Percentiles rank a stretch among this genome's conserved stretches.
Conservation (phyloP, 1,140 invertebrate genomes). For the Pseudomyrmex gracilis region DNA sequence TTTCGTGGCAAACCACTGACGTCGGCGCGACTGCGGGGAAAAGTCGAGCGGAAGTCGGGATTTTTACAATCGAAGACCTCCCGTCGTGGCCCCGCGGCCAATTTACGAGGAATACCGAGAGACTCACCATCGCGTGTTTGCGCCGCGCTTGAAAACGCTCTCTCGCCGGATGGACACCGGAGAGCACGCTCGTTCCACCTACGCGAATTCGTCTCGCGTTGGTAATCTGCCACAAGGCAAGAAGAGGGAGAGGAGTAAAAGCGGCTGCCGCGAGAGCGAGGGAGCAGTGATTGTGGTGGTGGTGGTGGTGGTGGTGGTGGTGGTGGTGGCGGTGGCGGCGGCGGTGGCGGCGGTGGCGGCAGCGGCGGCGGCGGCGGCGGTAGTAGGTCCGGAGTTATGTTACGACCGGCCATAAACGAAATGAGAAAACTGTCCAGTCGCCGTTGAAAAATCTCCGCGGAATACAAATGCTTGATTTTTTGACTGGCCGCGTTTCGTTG, state of each 20-base stretch:
- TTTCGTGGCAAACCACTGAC: neutral
- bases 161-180: slow-evolving; percentile 30
- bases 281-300: slow-evolving; percentile 8
- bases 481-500: slow-evolving; percentile 63
- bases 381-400: slow-evolving; percentile 78
- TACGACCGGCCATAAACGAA: slow-evolving; percentile 83
- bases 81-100: slow-evolving; percentile 20
- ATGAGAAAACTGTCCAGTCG: slow-evolving; percentile 82
- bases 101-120: slow-evolving; percentile 44
- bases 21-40: slow-evolving; percentile 23
- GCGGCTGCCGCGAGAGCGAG: slow-evolving; percentile 22
- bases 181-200: slow-evolving; percentile 60
- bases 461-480: slow-evolving; percentile 84
- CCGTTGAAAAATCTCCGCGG: slow-evolving; percentile 82
- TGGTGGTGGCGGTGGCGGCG: too few relatives aligned
- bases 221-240: slow-evolving; percentile 43
- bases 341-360: slow-evolving; percentile 49
- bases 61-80: slow-evolving; percentile 56
- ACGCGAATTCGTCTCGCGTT: slow-evolving; percentile 63
- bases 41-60: slow-evolving; percentile 49
- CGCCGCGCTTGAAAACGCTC: slow-evolving; percentile 41
- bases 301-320: slow-evolving; percentile 43
- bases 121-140: slow-evolving; percentile 45
- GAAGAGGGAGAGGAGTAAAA: slow-evolving; percentile 9
- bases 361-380: slow-evolving; percentile 29